Base-by-base conservation (phyloP, 2,797 vertebrate species). In the Intellagama lesueurii region DNA sequence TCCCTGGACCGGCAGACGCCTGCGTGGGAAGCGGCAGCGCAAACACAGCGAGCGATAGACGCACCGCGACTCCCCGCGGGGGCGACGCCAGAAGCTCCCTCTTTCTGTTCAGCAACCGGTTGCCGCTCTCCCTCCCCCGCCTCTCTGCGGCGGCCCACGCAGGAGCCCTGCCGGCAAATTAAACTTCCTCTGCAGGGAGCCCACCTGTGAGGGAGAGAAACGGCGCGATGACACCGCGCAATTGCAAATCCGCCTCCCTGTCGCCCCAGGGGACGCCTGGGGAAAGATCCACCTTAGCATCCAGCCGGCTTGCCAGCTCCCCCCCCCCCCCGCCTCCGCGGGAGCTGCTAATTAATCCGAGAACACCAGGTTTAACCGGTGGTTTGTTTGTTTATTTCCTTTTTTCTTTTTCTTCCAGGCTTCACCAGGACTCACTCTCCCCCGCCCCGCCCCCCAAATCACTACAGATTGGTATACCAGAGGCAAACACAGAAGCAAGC, bases 141-240 rank as follows among this genome's bases (percentile, higher is more conserved):
- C 66, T 40, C 5, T 64, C 76, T 73, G 1, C 77, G n/a, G 1
- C 82, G 68, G 69, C 86, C 69, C 47, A 85, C 8, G 11, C 77
- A 56, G 32, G 28, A 52, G 80, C 30, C 69, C 35, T 70, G 89
- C 64, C 49, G 49, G 85, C 79, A 82, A 84, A 84, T 87, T 49
- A 66, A 87, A 80, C 66, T 52, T 40, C 35, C 66, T 87, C 64
- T 35, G 1, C 26, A 47, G 72, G 6, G 47, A 84, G 35, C 66
- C 81, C 81, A 64, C 66, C 81, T 83, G 60, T n/a, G 32, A n/a
- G 83, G 84, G 70, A 80, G 83, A 14, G n/a, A 82, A 52, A 22
- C n/a, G 17, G 32, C 32, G n/a, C 30, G 49, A 76, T 35, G 24
- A 2, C 75, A 72, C 22, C 1, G 66, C 64, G 85, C 66, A 32